Evolutionary conservation across 2,888 invertebrate genomes (phyloP).

Genomic region (Drosophila nr. perissopoda): DNA sequence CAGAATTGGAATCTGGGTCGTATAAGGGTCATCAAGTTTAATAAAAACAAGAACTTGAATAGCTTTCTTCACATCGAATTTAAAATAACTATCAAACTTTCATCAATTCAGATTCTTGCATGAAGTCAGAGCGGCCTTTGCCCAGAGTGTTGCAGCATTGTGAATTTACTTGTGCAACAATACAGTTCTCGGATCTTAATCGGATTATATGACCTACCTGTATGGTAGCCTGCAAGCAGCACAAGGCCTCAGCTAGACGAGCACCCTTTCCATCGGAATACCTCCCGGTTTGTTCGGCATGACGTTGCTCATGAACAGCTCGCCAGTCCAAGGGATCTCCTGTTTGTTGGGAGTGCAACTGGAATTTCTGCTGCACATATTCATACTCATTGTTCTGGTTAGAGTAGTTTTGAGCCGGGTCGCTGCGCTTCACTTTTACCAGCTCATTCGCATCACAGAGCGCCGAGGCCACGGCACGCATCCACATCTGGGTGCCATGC

Average conservation of each 20-base stretch:
- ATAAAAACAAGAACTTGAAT: neutral
- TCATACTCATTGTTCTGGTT: neutral
- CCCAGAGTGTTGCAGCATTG: neutral
- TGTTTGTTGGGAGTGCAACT: slow-evolving; percentile 56
- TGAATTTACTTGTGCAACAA: neutral
- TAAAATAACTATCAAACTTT: neutral
- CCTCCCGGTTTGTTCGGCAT: slow-evolving; percentile 51
- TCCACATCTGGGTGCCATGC: slow-evolving; percentile 86
- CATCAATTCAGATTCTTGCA: neutral
- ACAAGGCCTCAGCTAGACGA: slow-evolving; percentile 82
- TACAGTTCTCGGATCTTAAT: neutral
- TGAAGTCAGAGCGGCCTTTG: neutral
- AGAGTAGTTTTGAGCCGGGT: neutral
- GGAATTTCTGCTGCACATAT: slow-evolving; percentile 52
- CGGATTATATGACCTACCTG: slow-evolving; percentile 82
- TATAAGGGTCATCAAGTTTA: neutral
- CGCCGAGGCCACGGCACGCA: slow-evolving; percentile 88
- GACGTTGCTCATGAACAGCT: slow-evolving; percentile 54
- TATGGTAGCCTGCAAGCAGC: slow-evolving; percentile 85
- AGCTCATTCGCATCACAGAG: slow-evolving; percentile 85
- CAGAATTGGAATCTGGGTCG: neutral
- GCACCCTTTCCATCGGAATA: slow-evolving; percentile 69
- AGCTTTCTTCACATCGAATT: neutral
- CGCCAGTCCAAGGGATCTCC: slow-evolving; percentile 63
- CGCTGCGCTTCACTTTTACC: slow-evolving; percentile 11